Base-by-base conservation (phyloP, 2,113 vertebrate genomes). In the Balaenoptera acutorostrata region DNA sequence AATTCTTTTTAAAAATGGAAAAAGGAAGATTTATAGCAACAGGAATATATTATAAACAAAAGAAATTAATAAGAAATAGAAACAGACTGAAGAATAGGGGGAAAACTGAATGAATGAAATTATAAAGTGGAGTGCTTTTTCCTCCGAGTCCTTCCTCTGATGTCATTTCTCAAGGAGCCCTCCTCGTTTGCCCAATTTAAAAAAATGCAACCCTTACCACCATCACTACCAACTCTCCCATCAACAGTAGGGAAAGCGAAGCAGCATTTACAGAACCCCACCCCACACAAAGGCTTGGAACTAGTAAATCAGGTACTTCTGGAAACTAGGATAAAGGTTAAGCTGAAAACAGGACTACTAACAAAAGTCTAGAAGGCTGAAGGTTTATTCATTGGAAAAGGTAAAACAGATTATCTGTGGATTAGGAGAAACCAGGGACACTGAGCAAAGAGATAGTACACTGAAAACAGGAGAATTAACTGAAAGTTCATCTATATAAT, bases 61-160 rank as follows among this genome's bases (percentile, higher is more conserved):
- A 77, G 90, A 94, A 95, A 78, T 31, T 71, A 93, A 39, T 49
- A 94, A 84, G 72, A 88, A 96, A 88, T 71, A 49, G 29, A 77
- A 74, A 61, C 15, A 75, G 66, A 66, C n/a, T 81, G 25, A 93
- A 94, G 91, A 87, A 57, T 8, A 52, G 23, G 33, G 15, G 6
- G 3, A 27, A 46, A n/a, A 41, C 5, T 5, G 11, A 90, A 91
- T 55, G 25, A 93, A 93, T 29, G 9, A 87, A 74, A 92, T 59
- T 68, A 55, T 31, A 55, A 87, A 91, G 39, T 75, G 20, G 49
- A 77, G 21, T 69, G 21, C 23, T 69, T 61, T 59, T 77, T 44
- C 61, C 59, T 93, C 29, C 31, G 55, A 39, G 9, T 84, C 21
- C 27, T 52, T 93, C n/a, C 46, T 63, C 86, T 72, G 63, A n/a